A percentile compares a stretch with the other conserved stretches of the same genome.
These are phyloP conservation scores for Hippasteria phrygiana DNA, from an alignment of 53 echinoderm and acorn worm species.

Conservation along the genomic window DNA sequence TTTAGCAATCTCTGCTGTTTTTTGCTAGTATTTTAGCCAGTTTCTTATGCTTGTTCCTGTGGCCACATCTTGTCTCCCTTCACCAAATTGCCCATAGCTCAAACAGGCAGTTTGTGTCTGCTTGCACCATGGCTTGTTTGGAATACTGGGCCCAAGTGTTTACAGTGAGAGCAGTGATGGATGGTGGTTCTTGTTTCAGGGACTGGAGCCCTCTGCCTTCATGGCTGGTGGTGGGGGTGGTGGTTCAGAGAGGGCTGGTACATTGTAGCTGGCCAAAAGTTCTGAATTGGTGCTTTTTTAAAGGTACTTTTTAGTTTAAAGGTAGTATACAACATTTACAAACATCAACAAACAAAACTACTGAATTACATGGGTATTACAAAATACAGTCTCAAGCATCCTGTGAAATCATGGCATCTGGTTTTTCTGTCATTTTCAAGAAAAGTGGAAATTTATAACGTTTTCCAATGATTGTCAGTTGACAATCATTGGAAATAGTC, in stretches of 20 bases:
- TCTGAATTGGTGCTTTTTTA: not conserved
- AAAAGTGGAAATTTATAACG: no score
- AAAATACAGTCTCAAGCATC: no score
- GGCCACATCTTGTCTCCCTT: not conserved
- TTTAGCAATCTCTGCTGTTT: not conserved
- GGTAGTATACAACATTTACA: no score
- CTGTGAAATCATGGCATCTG: no score
- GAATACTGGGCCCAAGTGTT: constrained; percentile 33
- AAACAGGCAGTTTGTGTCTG: constrained; percentile 54
- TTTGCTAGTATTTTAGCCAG: not conserved
- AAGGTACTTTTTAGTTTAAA: no score
- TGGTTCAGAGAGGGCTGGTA: not conserved
- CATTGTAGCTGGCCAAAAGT: not conserved
- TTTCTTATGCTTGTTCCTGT: no score
- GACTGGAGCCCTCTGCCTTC: constrained; percentile 7
- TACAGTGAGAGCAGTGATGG: constrained; percentile 37
- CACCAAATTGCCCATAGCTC: not conserved
- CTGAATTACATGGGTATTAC: no score
- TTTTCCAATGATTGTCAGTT: no score
- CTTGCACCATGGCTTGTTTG: constrained; percentile 40
- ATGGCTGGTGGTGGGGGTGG: constrained; percentile 33
- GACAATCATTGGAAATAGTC: no score
- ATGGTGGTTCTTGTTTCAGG: constrained; percentile 34
- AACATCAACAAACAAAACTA: no score
- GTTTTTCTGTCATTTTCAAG: no score